These are phyloP conservation scores for Halcyon leucocephala DNA, from an alignment of 2,797 vertebrate genomes.

Conservation along the genomic window DNA sequence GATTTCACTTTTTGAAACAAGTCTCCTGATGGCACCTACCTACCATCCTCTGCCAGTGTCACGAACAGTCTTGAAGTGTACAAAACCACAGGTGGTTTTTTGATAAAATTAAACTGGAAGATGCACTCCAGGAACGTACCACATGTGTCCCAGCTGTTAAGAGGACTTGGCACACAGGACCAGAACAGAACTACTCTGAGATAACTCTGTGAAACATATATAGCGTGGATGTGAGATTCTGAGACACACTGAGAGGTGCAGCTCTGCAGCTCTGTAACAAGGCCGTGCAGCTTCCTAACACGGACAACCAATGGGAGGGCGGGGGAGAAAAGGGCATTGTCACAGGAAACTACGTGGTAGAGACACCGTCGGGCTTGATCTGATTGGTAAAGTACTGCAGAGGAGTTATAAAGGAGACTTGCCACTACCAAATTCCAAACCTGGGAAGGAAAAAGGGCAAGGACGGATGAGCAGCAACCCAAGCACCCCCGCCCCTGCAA, in stretches of 20 bases:
- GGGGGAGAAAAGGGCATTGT: not conserved
- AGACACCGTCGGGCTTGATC: not conserved
- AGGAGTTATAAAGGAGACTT: not conserved
- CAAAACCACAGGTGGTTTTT: rapidly evolving
- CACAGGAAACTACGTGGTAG: not conserved
- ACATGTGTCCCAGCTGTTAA: not conserved
- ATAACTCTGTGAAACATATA: not conserved
- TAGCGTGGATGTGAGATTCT: not conserved
- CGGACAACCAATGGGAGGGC: not conserved
- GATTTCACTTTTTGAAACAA: not conserved
- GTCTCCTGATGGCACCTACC: not conserved
- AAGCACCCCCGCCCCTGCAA: not conserved
- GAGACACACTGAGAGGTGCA: not conserved
- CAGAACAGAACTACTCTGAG: not conserved
- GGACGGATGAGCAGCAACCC: not conserved
- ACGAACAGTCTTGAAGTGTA: rapidly evolving
- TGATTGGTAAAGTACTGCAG: not conserved
- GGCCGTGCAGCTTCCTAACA: not conserved
- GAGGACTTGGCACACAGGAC: not conserved
- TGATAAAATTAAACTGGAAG: not conserved
- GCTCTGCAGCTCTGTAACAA: not conserved
- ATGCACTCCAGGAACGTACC: rapidly evolving
- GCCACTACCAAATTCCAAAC: not conserved
- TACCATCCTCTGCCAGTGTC: rapidly evolving
- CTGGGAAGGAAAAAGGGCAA: not conserved